Evolutionary conservation across 2,888 invertebrate genomes (phyloP), one percentile per base, ranked within the genome.

Genomic region (Spisula solida): DNA sequence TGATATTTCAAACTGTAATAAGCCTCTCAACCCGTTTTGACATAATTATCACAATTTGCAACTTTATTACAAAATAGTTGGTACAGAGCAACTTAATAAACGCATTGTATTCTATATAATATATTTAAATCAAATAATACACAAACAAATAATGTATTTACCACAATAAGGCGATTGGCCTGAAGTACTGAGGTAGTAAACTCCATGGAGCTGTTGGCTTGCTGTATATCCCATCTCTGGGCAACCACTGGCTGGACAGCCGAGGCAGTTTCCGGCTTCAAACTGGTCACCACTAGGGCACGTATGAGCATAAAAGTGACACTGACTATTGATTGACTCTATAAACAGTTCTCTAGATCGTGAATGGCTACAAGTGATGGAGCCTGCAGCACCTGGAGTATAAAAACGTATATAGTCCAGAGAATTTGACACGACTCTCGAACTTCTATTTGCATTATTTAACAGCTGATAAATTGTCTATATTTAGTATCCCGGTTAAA

Each of bases 211-310:
- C 1, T 86, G 31, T 18, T n/a, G 47, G 6, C 88, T 88, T 5
- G 95, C 93, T 51, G 95, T 89, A 82, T 92, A 94, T 31, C 95
- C 95, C 95, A 95, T 95, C 18, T 91, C 70, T 2, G 94, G 93
- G 89, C 94, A 95, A 25, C 93, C 94, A 16, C 89, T 91, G 18
- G 86, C 47, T 10, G 93, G 93, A 75, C 94, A 94, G 29, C 92
- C 93, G 5, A 93, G 91, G 85, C 95, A 95, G 34, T 87, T 85
- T 12, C 95, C 95, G 70, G 89, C 85, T 79, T 94, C 93, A 85
- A 93, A 95, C 25, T 84, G 83, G 29, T 87, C 90, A n/a, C 85
- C 90, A 56, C 85, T 91, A 0, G 85, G 70, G 82, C 95, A 95
- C 12, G 78, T 60, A 79, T 94, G 93, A 6, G 90, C 93, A 34